These are phyloP conservation scores for Polydrusus pterygomalis DNA, from an alignment of 2,888 invertebrate species.

Conservation along the genomic window DNA sequence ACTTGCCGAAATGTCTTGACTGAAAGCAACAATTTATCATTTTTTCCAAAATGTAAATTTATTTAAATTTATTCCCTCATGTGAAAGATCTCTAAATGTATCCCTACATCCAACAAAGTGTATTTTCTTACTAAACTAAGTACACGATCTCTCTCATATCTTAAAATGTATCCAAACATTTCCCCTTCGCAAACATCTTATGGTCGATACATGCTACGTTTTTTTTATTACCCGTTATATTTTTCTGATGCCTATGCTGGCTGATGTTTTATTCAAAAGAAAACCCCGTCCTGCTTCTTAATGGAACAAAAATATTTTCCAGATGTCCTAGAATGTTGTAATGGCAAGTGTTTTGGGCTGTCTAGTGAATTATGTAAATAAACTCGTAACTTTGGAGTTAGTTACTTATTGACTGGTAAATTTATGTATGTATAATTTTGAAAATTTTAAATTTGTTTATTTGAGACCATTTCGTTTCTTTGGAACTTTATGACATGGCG, in stretches of 20 bases:
- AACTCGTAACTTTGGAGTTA: neutral
- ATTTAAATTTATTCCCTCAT: slow-evolving; percentile 3
- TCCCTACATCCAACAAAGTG: slow-evolving; percentile 5
- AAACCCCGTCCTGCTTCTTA: slow-evolving; percentile 25
- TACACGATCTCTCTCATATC: slow-evolving; percentile 23
- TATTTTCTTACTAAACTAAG: slow-evolving; percentile 14
- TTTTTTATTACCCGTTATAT: slow-evolving; percentile 37
- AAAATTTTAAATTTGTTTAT: neutral
- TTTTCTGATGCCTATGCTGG: slow-evolving; percentile 22
- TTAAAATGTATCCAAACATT: slow-evolving; percentile 16
- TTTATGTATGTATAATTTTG: neutral
- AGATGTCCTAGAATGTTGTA: slow-evolving; percentile 22
- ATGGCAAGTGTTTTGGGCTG: slow-evolving; percentile 17
- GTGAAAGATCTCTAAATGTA: slow-evolving; percentile 9
- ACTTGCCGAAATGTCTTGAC: neutral
- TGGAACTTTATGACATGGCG: no score
- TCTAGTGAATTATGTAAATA: slow-evolving; percentile 9
- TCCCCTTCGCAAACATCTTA: slow-evolving; percentile 23
- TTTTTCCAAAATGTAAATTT: neutral
- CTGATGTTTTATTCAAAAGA: slow-evolving; percentile 37
- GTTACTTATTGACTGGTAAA: slow-evolving; percentile 4
- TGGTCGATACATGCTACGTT: slow-evolving; percentile 6
- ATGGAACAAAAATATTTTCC: slow-evolving; percentile 32
- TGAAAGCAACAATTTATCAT: neutral
- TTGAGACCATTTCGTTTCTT: no score